phyloP scores from a whole-genome alignment of 2,888 invertebrate species.

The Idaea dimidiata region DNA sequence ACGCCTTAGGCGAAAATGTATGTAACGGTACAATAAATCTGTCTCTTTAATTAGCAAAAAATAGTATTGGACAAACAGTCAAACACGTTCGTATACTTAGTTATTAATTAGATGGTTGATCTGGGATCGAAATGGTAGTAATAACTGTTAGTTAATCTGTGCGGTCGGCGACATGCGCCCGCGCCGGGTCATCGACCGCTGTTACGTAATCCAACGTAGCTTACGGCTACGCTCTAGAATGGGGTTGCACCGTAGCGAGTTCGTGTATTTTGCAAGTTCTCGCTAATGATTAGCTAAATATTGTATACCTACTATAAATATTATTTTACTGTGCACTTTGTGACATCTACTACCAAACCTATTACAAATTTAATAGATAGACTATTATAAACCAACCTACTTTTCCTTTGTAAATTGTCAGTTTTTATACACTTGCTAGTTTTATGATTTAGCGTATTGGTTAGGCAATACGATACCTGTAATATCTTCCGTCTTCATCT shows the following conservation, averaged over 20 bases:
- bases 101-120: not conserved
- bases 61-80: slow-evolving; percentile 1
- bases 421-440: too few species aligned
- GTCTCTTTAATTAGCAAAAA: slow-evolving; percentile 1
- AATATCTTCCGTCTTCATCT: slow-evolving; percentile 5
- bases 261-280: slow-evolving; percentile 32
- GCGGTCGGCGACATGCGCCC: slow-evolving; percentile 68
- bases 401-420: too few species aligned
- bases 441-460: too few species aligned
- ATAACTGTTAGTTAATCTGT: slow-evolving; percentile 14
- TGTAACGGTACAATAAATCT: not conserved
- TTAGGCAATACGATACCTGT: too few species aligned
- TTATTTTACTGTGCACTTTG: too few species aligned
- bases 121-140: not conserved
- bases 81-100: not conserved
- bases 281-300: slow-evolving; percentile 9
- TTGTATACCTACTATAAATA: too few species aligned
- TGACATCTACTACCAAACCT: too few species aligned
- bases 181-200: slow-evolving; percentile 71
- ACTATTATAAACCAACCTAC: too few species aligned
- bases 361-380: too few species aligned
- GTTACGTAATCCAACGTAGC: slow-evolving; percentile 76
- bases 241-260: slow-evolving; percentile 40
- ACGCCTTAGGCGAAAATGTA: not conserved
- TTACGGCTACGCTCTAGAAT: slow-evolving; percentile 54